phyloP scores from a whole-genome alignment of 1,140 invertebrate genomes.

The Latrodectus geometricus region DNA sequence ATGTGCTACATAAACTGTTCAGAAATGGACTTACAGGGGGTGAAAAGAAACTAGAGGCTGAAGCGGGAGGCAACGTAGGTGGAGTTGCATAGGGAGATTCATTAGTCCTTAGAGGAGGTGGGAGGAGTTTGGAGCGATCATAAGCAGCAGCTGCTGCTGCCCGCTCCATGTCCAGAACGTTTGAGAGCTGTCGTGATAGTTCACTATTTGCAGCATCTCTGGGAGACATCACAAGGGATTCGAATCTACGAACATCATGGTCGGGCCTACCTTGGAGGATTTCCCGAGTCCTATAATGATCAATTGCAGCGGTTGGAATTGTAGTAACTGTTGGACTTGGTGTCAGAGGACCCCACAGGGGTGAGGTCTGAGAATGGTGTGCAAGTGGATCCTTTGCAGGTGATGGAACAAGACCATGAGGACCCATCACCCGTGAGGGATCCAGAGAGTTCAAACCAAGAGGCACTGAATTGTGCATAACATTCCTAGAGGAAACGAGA shows the following conservation, averaged over 20 bases:
- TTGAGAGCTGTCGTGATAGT: constrained; percentile 33
- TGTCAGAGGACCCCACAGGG: constrained; percentile 50
- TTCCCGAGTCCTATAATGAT: constrained; percentile 39
- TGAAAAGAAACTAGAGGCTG: constrained; percentile 49
- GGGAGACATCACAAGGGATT: constrained; percentile 23
- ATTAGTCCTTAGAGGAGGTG: constrained; percentile 50
- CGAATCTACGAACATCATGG: constrained; percentile 26
- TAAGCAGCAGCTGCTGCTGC: constrained; percentile 23
- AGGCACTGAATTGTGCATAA: constrained; percentile 30
- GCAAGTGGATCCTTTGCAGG: constrained; percentile 33
- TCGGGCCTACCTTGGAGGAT: constrained; percentile 17
- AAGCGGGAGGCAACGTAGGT: constrained; percentile 33
- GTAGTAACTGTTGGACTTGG: constrained; percentile 44
- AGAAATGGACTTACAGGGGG: constrained; percentile 50
- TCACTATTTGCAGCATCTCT: constrained; percentile 11
- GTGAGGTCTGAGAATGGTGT: constrained; percentile 49
- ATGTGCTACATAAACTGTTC: constrained; percentile 2
- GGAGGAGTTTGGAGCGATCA: constrained; percentile 39
- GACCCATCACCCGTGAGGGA: constrained; percentile 45
- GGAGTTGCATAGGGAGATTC: constrained; percentile 46
- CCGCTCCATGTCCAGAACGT: constrained; percentile 35
- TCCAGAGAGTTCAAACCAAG: constrained; percentile 40
- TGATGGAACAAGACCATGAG: constrained; percentile 42
- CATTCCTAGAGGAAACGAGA: constrained; percentile 29
- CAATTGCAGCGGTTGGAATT: constrained; percentile 22